phyloP scores from a whole-genome alignment of 2,113 vertebrate genomes.

The Burhinus oedicnemus region DNA sequence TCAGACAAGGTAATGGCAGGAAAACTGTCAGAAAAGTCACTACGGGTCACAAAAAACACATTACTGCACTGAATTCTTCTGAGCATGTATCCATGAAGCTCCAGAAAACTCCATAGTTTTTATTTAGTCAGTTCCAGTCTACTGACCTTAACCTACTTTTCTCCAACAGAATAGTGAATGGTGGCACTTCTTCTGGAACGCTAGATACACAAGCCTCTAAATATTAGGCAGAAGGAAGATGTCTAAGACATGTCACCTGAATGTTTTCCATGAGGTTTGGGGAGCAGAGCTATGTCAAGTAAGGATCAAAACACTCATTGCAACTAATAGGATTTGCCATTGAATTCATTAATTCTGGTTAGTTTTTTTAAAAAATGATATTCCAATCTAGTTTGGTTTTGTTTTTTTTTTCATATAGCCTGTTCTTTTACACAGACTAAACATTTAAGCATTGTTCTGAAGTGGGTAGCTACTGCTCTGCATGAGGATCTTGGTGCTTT shows the following conservation, averaged over 20 bases:
- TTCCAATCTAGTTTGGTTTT: no score
- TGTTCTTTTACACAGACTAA: background rate
- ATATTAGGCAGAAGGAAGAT: background rate
- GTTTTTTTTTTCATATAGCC: accelerated
- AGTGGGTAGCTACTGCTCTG: background rate
- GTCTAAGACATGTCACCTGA: background rate
- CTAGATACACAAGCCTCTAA: background rate
- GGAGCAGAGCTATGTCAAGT: background rate
- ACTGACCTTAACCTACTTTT: background rate
- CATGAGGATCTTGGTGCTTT: background rate
- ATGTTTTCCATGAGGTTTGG: background rate
- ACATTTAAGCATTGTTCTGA: background rate
- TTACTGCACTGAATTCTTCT: background rate
- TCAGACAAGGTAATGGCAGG: background rate
- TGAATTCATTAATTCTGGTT: background rate
- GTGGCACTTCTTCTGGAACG: background rate
- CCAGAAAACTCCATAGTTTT: background rate
- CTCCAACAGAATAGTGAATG: background rate
- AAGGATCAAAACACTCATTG: background rate
- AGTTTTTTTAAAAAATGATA: no score
- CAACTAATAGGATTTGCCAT: background rate
- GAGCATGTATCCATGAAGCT: background rate
- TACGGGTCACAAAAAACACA: background rate
- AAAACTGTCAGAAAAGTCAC: background rate
- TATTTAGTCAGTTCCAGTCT: background rate